Percentiles rank a stretch among this genome's conserved stretches.
phyloP scores from a whole-genome alignment of 2,888 invertebrate species.

The Nemotelus nigrinus region DNA sequence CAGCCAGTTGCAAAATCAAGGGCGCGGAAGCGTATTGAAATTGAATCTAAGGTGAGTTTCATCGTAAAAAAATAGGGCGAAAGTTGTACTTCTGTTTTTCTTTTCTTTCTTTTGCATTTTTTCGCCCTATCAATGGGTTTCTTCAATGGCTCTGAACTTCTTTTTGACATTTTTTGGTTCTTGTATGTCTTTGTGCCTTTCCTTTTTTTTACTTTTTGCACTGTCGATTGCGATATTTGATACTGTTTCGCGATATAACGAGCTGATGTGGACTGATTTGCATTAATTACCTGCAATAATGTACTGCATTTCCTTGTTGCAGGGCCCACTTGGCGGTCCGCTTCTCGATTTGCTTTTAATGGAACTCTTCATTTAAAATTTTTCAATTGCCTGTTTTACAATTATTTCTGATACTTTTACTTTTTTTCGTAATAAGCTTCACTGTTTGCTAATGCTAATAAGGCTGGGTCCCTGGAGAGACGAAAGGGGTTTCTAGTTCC shows the following conservation, averaged over 20 bases:
- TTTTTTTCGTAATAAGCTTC: not conserved
- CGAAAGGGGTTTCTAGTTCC: too few relatives aligned
- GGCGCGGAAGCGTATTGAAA: not conserved
- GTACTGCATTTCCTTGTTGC: not conserved
- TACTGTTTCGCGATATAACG: conserved; percentile 1
- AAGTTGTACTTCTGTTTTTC: not conserved
- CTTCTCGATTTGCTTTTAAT: not conserved
- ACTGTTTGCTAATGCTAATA: not conserved
- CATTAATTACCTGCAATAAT: not conserved
- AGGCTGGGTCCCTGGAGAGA: too few relatives aligned
- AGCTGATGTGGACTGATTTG: not conserved
- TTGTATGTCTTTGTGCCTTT: not conserved
- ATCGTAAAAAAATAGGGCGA: not conserved
- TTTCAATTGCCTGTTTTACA: not conserved
- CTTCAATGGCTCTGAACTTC: not conserved
- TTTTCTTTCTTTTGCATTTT: not conserved
- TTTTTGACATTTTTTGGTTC: not conserved
- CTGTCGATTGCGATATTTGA: not conserved
- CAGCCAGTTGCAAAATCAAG: not conserved
- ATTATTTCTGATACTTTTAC: not conserved
- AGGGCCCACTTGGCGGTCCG: not conserved
- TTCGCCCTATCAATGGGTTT: not conserved
- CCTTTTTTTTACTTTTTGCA: not conserved
- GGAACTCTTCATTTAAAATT: not conserved
- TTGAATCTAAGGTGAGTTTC: too few relatives aligned